Conservation (phyloP, 2,797 vertebrate genomes). For the Manis pentadactyla region DNA sequence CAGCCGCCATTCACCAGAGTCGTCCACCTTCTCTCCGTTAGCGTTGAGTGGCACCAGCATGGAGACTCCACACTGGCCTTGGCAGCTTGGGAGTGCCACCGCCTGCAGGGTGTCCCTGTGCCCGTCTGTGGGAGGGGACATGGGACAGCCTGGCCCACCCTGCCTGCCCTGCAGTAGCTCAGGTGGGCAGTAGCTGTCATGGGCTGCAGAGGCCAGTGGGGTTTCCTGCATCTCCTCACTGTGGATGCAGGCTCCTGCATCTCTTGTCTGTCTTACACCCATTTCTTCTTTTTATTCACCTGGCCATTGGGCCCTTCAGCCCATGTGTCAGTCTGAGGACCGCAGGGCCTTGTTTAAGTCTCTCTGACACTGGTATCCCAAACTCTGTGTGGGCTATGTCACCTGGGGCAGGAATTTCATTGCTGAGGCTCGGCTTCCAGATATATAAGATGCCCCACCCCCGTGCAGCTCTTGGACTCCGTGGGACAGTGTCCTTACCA, state of each 20-base stretch:
- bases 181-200: not conserved
- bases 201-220: not conserved
- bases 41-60: not conserved
- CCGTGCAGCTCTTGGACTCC: not conserved
- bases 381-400: not conserved
- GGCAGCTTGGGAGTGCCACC: not conserved
- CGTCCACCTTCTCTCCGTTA: not conserved
- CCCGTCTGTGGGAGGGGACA: not conserved
- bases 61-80: not conserved
- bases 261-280: not conserved
- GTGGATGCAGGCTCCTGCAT: not conserved
- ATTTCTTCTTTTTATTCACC: not conserved
- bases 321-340: not conserved
- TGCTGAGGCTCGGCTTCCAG: not conserved
- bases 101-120: not conserved
- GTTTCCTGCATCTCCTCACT: not conserved
- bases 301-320: not conserved
- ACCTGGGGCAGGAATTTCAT: not conserved
- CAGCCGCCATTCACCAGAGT: not conserved
- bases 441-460: not conserved
- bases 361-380: not conserved
- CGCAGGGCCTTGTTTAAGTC: not conserved
- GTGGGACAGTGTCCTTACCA: not conserved
- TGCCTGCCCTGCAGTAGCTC: not conserved
- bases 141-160: not conserved